These are phyloP conservation scores for Cyphomyrus plagiostoma DNA, from an alignment of 2,113 vertebrate species.

Conservation along the genomic window DNA sequence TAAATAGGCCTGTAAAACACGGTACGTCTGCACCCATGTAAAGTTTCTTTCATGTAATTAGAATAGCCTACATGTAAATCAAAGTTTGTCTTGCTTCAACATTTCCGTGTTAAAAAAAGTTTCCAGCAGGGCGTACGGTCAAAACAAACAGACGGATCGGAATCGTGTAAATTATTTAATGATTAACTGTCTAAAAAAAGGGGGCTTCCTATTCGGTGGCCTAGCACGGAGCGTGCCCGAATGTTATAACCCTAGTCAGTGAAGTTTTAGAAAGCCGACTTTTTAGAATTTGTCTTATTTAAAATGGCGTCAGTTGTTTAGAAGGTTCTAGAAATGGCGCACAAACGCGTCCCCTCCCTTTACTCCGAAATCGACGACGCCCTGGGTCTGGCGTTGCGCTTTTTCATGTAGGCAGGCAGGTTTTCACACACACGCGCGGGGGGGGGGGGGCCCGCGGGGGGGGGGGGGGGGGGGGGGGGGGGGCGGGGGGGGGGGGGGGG, in stretches of 20 bases:
- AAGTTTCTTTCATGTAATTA: not conserved
- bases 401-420: not conserved
- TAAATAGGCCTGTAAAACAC: not conserved
- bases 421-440: no score
- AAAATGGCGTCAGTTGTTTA: slow-evolving; percentile 24
- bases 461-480: no score
- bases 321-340: slow-evolving; percentile 25
- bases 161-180: not conserved
- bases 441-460: no score
- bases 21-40: not conserved
- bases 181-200: not conserved
- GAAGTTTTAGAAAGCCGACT: not conserved
- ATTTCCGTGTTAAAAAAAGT: slow-evolving; percentile 4
- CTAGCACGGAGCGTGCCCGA: not conserved
- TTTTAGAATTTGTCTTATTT: not conserved
- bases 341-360: slow-evolving; percentile 9
- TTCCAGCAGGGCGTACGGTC: not conserved
- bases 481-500: no score
- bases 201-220: not conserved
- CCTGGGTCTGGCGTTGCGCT: not conserved
- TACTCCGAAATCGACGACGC: slow-evolving; percentile 10
- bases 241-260: not conserved
- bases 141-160: not conserved
- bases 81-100: not conserved
- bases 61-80: not conserved